These are phyloP conservation scores for Pseudomyrmex flavicornis DNA, from an alignment of 1,140 invertebrate genomes.

Conservation along the genomic window DNA sequence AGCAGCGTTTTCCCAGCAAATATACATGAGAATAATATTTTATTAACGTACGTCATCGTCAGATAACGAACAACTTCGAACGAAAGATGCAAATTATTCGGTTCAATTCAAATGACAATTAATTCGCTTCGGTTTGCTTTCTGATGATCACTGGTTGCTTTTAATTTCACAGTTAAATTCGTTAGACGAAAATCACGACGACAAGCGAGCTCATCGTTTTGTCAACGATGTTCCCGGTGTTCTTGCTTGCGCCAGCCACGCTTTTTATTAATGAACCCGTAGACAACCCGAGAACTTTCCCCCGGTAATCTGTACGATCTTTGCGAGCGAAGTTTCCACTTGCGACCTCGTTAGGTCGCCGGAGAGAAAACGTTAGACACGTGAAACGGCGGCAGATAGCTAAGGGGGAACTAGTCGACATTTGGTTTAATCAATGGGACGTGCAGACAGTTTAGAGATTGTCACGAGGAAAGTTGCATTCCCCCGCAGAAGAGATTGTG, in stretches of 20 bases:
- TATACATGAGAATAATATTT: background rate
- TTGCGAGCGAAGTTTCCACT: conserved; percentile 49
- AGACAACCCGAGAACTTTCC: conserved; percentile 27
- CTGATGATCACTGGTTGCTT: background rate
- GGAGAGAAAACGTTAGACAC: conserved; percentile 56
- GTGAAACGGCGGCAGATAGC: conserved; percentile 39
- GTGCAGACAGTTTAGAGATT: conserved; percentile 64
- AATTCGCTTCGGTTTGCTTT: background rate
- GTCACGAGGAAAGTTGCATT: conserved; percentile 60
- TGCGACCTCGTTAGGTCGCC: conserved; percentile 36
- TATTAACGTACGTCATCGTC: conserved; percentile 13
- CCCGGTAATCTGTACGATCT: conserved; percentile 22
- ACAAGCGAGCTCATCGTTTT: conserved; percentile 16
- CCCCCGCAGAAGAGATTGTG: conserved; percentile 26
- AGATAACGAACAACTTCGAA: conserved; percentile 19
- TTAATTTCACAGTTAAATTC: conserved; percentile 46
- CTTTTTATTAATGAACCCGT: conserved; percentile 54
- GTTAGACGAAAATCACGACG: conserved; percentile 7
- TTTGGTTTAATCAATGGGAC: conserved; percentile 70
- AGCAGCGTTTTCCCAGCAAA: background rate
- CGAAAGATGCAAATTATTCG: background rate
- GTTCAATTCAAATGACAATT: conserved; percentile 29
- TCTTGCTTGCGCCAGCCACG: background rate
- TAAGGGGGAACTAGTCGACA: conserved; percentile 42
- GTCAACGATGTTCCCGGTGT: conserved; percentile 28